Base-by-base conservation (phyloP, 2,113 vertebrate species). In the Grus americana region DNA sequence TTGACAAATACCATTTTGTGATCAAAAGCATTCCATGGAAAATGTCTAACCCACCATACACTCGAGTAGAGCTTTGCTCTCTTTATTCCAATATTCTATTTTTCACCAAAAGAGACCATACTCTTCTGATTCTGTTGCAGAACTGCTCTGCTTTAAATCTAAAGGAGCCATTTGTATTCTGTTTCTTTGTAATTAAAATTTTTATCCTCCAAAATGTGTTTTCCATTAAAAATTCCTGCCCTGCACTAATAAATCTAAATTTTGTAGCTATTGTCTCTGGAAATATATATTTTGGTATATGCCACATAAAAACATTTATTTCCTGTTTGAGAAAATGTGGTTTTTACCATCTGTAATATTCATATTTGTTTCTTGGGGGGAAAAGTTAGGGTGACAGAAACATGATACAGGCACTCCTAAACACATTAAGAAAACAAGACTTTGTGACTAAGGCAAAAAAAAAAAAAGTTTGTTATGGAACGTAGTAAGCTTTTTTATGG, bases 171-270 rank as follows among this genome's bases (percentile, higher is more conserved):
- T 87, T 93, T 79, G 4, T 72, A 4, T 72, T 40, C 52, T 80
- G 61, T 91, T 93, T 59, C 76, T 91, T 86, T 84, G 82, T 92
- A 91, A 96, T 95, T 94, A 93, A 95, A 92, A 90, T 93, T 81
- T 65, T 81, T 87, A 87, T 67, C 14, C 88, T 34, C 23, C 9
- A 86, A 90, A 96, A 91, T 79, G 21, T 96, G 96, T 75, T 97
- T 93, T 91, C 57, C 66, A 91, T 96, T 88, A 95, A 63, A 91
- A 94, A 95, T 49, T 93, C 65, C 76, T 79, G 66, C 61, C 32
- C 40, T 29, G 16, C 47, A 47, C 76, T 81, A 91, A 65, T 86
- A 94, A 88, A 86, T 93, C 63, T 67, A 49, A 92, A 42, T 79
- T 74, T 92, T 86, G 65, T 68, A 80, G 67, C 92, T 75, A 1